Base-by-base conservation (phyloP, 2,797 vertebrate species). In the Phrynocephalus vlangalii region DNA sequence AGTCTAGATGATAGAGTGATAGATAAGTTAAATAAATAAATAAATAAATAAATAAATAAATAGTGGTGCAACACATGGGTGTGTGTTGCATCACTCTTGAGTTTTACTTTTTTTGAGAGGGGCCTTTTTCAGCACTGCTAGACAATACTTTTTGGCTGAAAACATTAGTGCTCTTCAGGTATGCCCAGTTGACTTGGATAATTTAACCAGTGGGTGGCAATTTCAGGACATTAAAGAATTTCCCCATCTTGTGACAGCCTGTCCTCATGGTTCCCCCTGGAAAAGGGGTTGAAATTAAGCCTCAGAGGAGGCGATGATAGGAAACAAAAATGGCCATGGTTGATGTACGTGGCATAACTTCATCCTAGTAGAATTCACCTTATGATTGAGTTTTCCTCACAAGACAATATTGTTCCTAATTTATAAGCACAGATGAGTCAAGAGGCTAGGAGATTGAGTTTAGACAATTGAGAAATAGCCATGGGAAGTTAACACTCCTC, bases 341-440 rank as follows among this genome's bases (percentile, higher is more conserved):
- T 44, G 38, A 44, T 44, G 38, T 78, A 60, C 24, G 24, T 70
- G 28, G 24, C 9, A 60, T 60, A 60, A 60, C 56, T 60, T 60
- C 56, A 60, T 60, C 3, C 56, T 60, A 60, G 9, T 60, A 60
- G 9, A 60, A 60, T 60, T 60, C 56, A 60, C 56, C 56, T 13
- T 48, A 76, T 75, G 15, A 60, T 28, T 73, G 71, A 18, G 2
- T 66, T 0, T 89, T 10, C 26, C 85, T 90, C 85, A 89, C 84
- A 92, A 83, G 8, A 1, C 56, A 83, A 13, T 8, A 87, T 88
- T 84, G 91, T 88, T 93, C 89, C 85, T 79, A 88, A 90, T 84
- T 92, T 91, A 85, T 22, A 79, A 90, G 84, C 83, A 93, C 89
- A 81, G 0, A 16, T 76, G 91, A 13, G 88, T 83, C 91, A 87